A percentile compares a stretch with the other conserved stretches of the same genome.
These are phyloP conservation scores for Drosophila fulvimacula DNA, from an alignment of 2,888 invertebrate species.

Conservation along the genomic window DNA sequence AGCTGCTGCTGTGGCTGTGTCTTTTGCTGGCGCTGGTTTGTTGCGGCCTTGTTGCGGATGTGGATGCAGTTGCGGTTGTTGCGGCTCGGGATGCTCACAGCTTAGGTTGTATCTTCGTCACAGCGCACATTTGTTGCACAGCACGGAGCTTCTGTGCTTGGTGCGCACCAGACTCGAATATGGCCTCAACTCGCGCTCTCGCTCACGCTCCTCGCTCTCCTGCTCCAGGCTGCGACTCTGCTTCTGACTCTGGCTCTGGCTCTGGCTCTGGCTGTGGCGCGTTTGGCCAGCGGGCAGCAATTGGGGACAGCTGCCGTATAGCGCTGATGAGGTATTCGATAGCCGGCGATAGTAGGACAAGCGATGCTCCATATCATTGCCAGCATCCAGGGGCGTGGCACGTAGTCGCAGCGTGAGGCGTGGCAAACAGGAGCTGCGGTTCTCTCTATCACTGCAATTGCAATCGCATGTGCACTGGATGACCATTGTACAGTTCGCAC, in stretches of 20 bases:
- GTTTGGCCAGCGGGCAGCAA: constrained; percentile 51
- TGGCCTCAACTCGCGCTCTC: constrained; percentile 50
- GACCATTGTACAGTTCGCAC: constrained; percentile 74
- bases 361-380: constrained; percentile 81
- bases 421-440: constrained; percentile 68
- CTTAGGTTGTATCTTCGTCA: constrained; percentile 83
- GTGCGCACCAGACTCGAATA: constrained; percentile 66
- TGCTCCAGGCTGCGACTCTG: constrained; percentile 16
- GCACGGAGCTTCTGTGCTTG: constrained; percentile 71
- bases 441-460: constrained; percentile 82
- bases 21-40: constrained; percentile 14
- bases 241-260: constrained; percentile 8
- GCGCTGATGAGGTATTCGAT: constrained; percentile 81
- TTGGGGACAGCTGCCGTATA: constrained; percentile 84
- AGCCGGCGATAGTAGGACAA: constrained; percentile 75
- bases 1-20: constrained; percentile 5
- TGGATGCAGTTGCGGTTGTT: constrained; percentile 27
- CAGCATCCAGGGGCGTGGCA: constrained; percentile 51
- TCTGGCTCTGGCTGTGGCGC: constrained; percentile 16
- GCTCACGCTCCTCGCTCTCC: constrained; percentile 14
- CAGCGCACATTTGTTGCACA: constrained; percentile 84
- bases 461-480: constrained; percentile 84
- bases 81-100: constrained; percentile 77
- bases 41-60: constrained; percentile 27
- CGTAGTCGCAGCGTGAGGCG: constrained; percentile 43